These are phyloP conservation scores for Melinopterus prodromus DNA, from an alignment of 2,888 invertebrate species.

Conservation along the genomic window DNA sequence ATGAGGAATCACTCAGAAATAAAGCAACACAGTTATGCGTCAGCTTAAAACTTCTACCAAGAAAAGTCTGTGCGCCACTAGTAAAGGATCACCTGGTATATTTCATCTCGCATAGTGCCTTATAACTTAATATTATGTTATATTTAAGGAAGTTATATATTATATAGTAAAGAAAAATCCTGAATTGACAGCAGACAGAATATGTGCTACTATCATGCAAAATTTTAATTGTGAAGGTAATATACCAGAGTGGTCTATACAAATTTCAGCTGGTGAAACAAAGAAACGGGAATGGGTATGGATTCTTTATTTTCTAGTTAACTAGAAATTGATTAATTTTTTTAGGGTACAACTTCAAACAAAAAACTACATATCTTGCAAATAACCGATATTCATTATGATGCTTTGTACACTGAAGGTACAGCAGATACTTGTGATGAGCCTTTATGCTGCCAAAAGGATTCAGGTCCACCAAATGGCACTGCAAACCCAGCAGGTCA, in stretches of 20 bases:
- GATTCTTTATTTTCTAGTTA: not conserved
- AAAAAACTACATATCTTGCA: conserved; percentile 62
- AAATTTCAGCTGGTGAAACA: conserved; percentile 46
- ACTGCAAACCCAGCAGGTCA: conserved; percentile 66
- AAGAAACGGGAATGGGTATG: conserved; percentile 53
- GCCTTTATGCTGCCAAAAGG: conserved; percentile 76
- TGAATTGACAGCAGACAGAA: conserved; percentile 62
- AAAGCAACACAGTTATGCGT: conserved; percentile 7
- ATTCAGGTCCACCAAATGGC: conserved; percentile 58
- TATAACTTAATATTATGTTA: not conserved
- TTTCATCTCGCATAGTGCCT: not conserved
- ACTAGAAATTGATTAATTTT: not conserved
- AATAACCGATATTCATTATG: conserved; percentile 79
- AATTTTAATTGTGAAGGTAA: conserved; percentile 48
- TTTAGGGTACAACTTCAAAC: conserved; percentile 9
- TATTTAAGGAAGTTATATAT: conserved; percentile 8
- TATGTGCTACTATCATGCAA: conserved; percentile 68
- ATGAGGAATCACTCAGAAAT: not conserved
- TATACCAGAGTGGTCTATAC: conserved; percentile 46
- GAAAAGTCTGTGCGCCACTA: conserved; percentile 9
- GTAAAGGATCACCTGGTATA: not conserved
- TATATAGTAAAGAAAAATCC: conserved; percentile 67
- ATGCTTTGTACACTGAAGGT: conserved; percentile 72
- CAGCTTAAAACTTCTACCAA: conserved; percentile 8
- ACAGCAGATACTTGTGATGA: conserved; percentile 75